A percentile compares a stretch with the other conserved stretches of the same genome.
phyloP scores from a whole-genome alignment of 2,113 vertebrate species.

The Sitta europaea region DNA sequence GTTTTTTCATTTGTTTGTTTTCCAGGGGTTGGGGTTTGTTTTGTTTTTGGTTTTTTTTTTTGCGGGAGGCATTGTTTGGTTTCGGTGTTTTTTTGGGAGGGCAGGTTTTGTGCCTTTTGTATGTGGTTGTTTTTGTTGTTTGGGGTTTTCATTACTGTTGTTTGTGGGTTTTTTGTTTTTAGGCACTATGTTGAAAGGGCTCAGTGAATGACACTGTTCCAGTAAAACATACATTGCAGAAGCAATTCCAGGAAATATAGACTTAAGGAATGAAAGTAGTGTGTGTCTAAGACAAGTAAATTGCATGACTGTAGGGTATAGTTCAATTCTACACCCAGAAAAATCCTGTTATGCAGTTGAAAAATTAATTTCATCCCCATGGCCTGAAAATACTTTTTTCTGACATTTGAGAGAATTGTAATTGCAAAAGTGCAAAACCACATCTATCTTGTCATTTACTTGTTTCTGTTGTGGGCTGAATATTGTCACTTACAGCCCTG shows the following conservation, averaged over 20 bases:
- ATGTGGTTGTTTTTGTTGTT: neutral
- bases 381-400: neutral
- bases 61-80: too few species aligned
- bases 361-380: neutral
- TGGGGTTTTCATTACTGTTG: neutral
- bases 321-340: neutral
- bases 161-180: neutral
- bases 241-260: constrained; percentile 19
- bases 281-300: neutral
- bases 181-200: neutral
- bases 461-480: neutral
- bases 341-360: neutral
- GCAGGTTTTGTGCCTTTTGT: too few species aligned
- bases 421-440: neutral
- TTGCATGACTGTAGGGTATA: neutral
- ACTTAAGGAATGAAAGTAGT: neutral
- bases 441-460: neutral
- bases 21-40: too few species aligned
- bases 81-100: too few species aligned
- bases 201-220: neutral
- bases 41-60: too few species aligned
- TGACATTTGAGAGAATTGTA: neutral
- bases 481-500: neutral
- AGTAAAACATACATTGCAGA: neutral
- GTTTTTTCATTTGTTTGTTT: too few species aligned